Evolutionary conservation across 2,888 invertebrate genomes (phyloP).

Genomic region (Andrena minutula): DNA sequence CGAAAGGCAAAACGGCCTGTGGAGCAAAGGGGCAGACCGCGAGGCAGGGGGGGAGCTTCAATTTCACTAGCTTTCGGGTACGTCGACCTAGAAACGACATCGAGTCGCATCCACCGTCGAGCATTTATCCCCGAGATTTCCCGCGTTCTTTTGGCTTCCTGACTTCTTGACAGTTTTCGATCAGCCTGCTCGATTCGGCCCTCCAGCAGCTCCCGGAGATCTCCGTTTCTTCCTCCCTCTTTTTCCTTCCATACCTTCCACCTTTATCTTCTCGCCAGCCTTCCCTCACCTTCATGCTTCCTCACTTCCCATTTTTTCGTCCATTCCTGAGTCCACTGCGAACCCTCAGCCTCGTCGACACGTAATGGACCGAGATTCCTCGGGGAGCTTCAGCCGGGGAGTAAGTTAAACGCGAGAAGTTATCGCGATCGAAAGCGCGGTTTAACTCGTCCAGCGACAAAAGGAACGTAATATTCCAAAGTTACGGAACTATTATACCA

Average conservation of each 20-base stretch:
- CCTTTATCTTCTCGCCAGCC: neutral
- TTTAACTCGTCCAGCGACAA: slow-evolving; percentile 5
- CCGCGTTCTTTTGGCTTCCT: slow-evolving; percentile 54
- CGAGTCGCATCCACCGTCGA: slow-evolving; percentile 62
- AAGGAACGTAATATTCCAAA: slow-evolving; percentile 39
- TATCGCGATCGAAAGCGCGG: slow-evolving; percentile 8
- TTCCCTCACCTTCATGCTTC: neutral
- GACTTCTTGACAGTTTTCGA: slow-evolving; percentile 70
- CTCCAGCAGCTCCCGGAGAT: slow-evolving; percentile 31
- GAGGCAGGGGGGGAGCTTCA: slow-evolving; percentile 49
- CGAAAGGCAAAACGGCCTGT: slow-evolving; percentile 52
- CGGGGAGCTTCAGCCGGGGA: slow-evolving; percentile 51
- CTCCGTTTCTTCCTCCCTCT: neutral
- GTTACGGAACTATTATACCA: neutral
- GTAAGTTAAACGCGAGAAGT: slow-evolving; percentile 41
- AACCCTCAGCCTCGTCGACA: slow-evolving; percentile 34
- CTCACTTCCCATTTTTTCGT: slow-evolving; percentile 23
- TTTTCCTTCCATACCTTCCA: neutral
- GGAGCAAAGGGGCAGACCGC: slow-evolving; percentile 29
- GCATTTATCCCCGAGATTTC: slow-evolving; percentile 69
- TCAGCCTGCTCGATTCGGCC: slow-evolving; percentile 54
- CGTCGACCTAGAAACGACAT: slow-evolving; percentile 71
- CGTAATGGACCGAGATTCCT: slow-evolving; percentile 58
- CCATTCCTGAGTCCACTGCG: slow-evolving; percentile 36
- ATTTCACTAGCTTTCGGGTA: slow-evolving; percentile 73